Base-by-base conservation (phyloP, 2,113 vertebrate genomes). In the Melanerpes aurifrons region DNA sequence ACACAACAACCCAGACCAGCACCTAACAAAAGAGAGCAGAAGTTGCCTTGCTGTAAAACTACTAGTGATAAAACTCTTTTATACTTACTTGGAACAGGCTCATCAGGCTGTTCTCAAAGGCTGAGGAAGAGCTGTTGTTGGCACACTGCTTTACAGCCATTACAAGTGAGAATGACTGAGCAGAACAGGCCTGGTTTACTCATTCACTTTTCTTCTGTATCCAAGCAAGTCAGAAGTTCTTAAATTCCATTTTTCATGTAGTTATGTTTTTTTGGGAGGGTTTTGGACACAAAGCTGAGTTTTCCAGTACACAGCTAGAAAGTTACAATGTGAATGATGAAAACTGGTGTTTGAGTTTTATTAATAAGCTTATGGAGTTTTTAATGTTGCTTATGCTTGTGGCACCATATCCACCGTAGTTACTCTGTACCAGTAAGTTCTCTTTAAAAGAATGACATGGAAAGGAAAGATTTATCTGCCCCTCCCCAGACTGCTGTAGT, bases 41-140 rank as follows among this genome's bases (percentile, higher is more conserved):
- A 83, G 58, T 72, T 93, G 73, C 66, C 40, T 50, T 66, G 6
- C 76, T 91, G 62, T 93, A 58, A 95, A 93, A 81, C 87, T 88
- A 89, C 89, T 68, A 87, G 79, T 72, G 90, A 71, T 70, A 90
- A 95, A 94, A 94, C 76, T 90, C 81, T 77, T 94, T 95, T 91
- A 26, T 91, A 24, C 58, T 88, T 70, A 10, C 58, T 96, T 96
- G 94, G 82, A 96, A 88, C 25, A 4, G 66, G 80, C 48, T 86
- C 3, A 0, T 53, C 3, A 21, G 81, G 82, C 79, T 86, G 91
- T 91, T 94, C 85, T 92, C 3, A 0, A 4, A 58, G 85, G 86
- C 72, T 81, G 79, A 86, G 91, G 91, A 94, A 83, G 70, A 89
- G 73, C 93, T 93, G 66, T 87, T 96, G 94, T 87, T 96, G 94